A percentile compares a stretch with the other conserved stretches of the same genome.
These are phyloP conservation scores for Altica lythri DNA, from an alignment of 2,888 invertebrate genomes.

Conservation along the genomic window DNA sequence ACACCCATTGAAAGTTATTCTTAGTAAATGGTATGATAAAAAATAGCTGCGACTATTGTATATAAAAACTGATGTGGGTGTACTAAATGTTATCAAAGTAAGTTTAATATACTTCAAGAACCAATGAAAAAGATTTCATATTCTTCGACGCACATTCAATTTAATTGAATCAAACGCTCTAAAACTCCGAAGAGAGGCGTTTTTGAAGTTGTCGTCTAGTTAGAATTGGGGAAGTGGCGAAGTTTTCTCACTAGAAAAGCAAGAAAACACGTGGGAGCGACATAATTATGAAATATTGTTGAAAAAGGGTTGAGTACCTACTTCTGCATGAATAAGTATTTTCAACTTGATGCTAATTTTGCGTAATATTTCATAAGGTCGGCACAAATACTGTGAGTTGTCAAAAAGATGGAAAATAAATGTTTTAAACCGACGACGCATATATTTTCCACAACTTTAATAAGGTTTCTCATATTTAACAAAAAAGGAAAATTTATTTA, in stretches of 20 bases:
- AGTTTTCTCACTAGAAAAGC: conserved; percentile 1
- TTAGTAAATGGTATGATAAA: too few species aligned
- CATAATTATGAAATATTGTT: conserved; percentile 16
- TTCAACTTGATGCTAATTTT: conserved; percentile 11
- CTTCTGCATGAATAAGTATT: conserved; percentile 7
- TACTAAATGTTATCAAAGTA: too few species aligned
- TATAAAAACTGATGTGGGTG: too few species aligned
- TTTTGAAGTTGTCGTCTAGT: conserved; percentile 6
- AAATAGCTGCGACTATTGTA: too few species aligned
- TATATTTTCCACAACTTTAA: too few species aligned
- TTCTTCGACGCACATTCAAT: not conserved
- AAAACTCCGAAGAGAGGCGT: too few species aligned
- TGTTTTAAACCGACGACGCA: not conserved
- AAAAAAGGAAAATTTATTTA: too few species aligned
- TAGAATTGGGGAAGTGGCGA: conserved; percentile 5
- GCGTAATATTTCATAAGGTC: conserved; percentile 4
- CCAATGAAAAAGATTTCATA: not conserved
- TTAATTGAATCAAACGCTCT: conserved; percentile 7
- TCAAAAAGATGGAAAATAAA: not conserved
- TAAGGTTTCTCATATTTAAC: too few species aligned
- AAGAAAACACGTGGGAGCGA: conserved; percentile 8
- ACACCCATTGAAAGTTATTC: too few species aligned
- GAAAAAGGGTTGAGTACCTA: conserved; percentile 12
- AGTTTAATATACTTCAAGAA: too few species aligned
- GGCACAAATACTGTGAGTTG: not conserved